Evolutionary conservation across 1,140 invertebrate genomes (phyloP).

Genomic region (Muscidifurax raptorellus): DNA sequence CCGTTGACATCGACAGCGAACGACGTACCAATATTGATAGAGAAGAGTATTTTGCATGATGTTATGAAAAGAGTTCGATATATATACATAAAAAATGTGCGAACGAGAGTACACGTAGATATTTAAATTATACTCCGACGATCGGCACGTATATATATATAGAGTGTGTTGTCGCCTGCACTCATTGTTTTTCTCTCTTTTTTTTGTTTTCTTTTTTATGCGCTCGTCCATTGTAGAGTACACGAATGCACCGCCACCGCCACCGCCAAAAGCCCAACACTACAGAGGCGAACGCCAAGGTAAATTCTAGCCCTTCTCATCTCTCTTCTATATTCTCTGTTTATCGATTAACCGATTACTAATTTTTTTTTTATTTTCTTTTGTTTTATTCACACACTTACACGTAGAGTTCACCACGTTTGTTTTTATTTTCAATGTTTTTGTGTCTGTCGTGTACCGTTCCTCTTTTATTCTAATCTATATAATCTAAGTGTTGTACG

Average conservation of each 20-base stretch:
- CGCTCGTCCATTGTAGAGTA: slow-evolving; percentile 77
- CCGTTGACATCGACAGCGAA: neutral
- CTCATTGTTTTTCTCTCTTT: slow-evolving; percentile 50
- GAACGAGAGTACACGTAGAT: neutral
- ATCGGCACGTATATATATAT: slow-evolving; percentile 6
- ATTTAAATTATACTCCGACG: neutral
- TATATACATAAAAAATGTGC: neutral
- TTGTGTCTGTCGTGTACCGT: slow-evolving; percentile 10
- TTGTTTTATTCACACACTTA: slow-evolving; percentile 11
- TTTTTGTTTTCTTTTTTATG: slow-evolving; percentile 73
- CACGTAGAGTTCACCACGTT: neutral
- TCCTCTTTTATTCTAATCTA: neutral
- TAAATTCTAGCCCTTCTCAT: slow-evolving; percentile 67
- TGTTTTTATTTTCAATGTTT: neutral
- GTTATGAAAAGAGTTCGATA: neutral
- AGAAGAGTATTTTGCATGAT: slow-evolving; percentile 37
- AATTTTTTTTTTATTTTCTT: slow-evolving; percentile 37
- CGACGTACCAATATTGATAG: slow-evolving; percentile 66
- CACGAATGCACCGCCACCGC: slow-evolving; percentile 80
- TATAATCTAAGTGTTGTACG: neutral
- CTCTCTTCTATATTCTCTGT: neutral
- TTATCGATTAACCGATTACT: slow-evolving; percentile 55
- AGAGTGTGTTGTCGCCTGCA: slow-evolving; percentile 27
- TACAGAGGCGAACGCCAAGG: slow-evolving; percentile 79
- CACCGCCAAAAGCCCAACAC: slow-evolving; percentile 79